These are phyloP conservation scores for Otolemur garnettii DNA, from an alignment of 2,113 vertebrate genomes.

Conservation along the genomic window DNA sequence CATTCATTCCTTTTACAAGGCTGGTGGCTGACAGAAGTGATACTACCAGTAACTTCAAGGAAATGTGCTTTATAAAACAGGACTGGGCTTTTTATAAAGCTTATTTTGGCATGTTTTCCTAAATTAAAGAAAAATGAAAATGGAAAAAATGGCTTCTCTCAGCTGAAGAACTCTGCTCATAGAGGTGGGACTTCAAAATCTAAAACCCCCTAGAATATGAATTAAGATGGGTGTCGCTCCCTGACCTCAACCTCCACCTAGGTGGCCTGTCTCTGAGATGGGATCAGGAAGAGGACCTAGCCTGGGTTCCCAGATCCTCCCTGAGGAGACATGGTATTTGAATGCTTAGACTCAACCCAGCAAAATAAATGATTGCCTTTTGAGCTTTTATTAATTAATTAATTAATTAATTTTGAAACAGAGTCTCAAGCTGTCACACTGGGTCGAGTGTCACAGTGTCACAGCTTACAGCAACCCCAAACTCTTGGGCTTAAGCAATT, in stretches of 20 bases:
- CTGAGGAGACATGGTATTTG: neutral
- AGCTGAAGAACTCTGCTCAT: neutral
- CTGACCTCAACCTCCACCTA: neutral
- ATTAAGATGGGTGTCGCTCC: neutral
- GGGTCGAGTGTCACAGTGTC: no score
- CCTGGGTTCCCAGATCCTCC: neutral
- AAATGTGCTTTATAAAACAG: conserved; percentile 57
- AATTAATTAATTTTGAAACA: no score
- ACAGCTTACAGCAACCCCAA: no score
- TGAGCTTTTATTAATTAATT: neutral
- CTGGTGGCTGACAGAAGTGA: conserved; percentile 63
- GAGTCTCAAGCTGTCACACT: no score
- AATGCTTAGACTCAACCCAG: neutral
- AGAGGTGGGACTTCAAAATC: neutral
- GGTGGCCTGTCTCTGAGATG: neutral
- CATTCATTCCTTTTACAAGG: conserved; percentile 69
- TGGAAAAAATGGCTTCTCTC: neutral
- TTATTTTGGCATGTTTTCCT: conserved; percentile 55
- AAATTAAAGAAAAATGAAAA: conserved; percentile 53
- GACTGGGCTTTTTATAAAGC: conserved; percentile 38
- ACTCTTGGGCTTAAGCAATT: no score
- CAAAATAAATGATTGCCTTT: neutral
- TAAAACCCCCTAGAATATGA: neutral
- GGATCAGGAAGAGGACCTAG: neutral
- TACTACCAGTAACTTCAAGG: conserved; percentile 48